These are phyloP conservation scores for Ispidina lecontei DNA, from an alignment of 2,797 vertebrate species.

Conservation along the genomic window DNA sequence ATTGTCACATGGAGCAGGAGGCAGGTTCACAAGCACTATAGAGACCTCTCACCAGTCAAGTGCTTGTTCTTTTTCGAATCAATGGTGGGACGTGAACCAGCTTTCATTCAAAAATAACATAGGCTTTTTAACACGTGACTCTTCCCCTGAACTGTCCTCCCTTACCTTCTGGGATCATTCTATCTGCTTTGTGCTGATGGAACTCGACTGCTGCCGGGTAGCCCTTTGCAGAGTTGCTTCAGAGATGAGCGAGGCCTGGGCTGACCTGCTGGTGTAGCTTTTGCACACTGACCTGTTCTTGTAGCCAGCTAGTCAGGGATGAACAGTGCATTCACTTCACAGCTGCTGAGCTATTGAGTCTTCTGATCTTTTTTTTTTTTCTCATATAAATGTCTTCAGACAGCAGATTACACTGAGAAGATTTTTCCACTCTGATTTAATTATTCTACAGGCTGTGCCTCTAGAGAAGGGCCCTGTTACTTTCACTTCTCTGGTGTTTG, in stretches of 20 bases:
- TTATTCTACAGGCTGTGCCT: background rate
- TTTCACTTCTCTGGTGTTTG: background rate
- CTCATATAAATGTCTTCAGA: background rate
- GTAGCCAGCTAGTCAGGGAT: background rate
- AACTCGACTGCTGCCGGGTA: background rate
- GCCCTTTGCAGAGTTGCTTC: background rate
- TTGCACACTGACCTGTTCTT: background rate
- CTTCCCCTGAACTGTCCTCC: background rate
- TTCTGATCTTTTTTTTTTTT: background rate
- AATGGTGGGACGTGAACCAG: background rate
- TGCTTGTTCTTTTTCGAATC: background rate
- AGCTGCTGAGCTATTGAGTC: background rate
- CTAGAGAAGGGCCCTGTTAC: background rate
- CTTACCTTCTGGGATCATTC: background rate
- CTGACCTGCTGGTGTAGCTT: background rate
- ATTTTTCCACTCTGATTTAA: slow-evolving; percentile 20
- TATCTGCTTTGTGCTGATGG: background rate
- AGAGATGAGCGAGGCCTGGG: background rate
- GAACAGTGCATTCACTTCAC: accelerated
- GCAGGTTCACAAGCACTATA: background rate
- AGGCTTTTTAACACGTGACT: background rate
- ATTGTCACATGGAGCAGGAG: background rate
- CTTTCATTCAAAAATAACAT: accelerated
- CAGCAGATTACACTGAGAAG: background rate
- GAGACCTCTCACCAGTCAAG: background rate